Base-by-base conservation (phyloP, 2,797 vertebrate species). In the Thamnophis elegans region DNA sequence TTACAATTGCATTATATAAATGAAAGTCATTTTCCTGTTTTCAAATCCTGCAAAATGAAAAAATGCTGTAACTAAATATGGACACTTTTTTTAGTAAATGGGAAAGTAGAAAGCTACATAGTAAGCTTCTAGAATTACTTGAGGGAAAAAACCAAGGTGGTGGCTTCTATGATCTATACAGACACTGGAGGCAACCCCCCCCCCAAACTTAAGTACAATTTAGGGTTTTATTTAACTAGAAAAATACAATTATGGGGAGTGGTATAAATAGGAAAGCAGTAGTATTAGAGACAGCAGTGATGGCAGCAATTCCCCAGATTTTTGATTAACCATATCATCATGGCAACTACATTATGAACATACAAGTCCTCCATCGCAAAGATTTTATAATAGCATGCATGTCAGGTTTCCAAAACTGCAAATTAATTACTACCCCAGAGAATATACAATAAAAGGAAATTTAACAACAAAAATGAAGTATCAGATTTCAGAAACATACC, bases 401-500 rank as follows among this genome's bases (percentile, higher is more conserved):
- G 73, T 18, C 36, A 78, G 73, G 18, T 18, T 78, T 78, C 9
- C 73, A 78, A 78, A 78, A 78, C 42, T 42, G 36, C 73, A 78
- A 42, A 78, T 78, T 78, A 47, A 20, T 78, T 22, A 78, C 18
- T 47, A 78, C 18, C 73, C 18, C 36, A 78, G 36, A 78, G 18
- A 22, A 36, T 25, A 85, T 4, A 26, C 58, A 58, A 59, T 55
- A 32, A 4, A 10, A 89, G 36, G 89, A 92, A 86, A 92, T 42
- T 88, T 94, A 87, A 62, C 22, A 93, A 65, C n/a, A 47, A 89
- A 78, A 92, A 85, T 4, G 22, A 20, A 18, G 36, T 54, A 73
- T 68, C 36, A 22, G n/a, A 90, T 3, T 55, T 36, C 59, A 92
- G 28, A 1, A 2, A 32, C 56, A 94, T 86, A 56, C 53, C 47